Evolutionary conservation across 1,140 invertebrate genomes (phyloP).

Genomic region (Microplitis demolitor): DNA sequence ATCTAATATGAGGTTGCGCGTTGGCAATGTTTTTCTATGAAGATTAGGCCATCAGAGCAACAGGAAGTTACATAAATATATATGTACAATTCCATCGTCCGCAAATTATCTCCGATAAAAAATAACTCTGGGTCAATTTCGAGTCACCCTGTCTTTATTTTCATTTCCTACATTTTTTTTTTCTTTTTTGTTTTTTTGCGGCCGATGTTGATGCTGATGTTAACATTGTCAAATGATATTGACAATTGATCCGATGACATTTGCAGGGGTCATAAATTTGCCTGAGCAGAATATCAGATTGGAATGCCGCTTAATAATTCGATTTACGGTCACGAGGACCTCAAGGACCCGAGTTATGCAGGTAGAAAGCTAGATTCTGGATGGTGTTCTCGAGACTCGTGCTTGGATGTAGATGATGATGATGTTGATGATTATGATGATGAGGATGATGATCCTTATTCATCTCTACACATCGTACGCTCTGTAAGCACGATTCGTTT

Average conservation of each 20-base stretch:
- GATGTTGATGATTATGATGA: background rate
- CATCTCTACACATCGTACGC: background rate
- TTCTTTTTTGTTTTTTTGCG: background rate
- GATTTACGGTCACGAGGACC: slow-evolving; percentile 50
- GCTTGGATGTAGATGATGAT: background rate
- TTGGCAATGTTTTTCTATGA: too few relatives aligned
- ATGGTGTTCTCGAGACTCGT: background rate
- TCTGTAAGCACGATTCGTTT: slow-evolving; percentile 46
- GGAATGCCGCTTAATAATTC: slow-evolving; percentile 43
- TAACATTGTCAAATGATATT: background rate
- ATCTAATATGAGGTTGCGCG: too few relatives aligned
- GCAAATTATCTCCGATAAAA: too few relatives aligned
- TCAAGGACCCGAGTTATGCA: slow-evolving; percentile 9
- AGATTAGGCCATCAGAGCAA: too few relatives aligned
- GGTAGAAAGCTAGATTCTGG: background rate
- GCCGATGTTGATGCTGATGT: too few relatives aligned
- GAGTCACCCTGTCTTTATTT: background rate
- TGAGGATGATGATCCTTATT: slow-evolving; percentile 48
- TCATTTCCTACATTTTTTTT: too few relatives aligned
- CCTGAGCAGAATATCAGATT: slow-evolving; percentile 27
- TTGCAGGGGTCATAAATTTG: background rate
- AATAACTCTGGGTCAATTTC: too few relatives aligned
- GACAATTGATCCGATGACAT: background rate
- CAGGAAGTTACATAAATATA: too few relatives aligned
- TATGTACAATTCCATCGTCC: too few relatives aligned